Percentiles rank a stretch among this genome's conserved stretches.
Conservation (phyloP, 2,113 vertebrate species). For the Bucco capensis region DNA sequence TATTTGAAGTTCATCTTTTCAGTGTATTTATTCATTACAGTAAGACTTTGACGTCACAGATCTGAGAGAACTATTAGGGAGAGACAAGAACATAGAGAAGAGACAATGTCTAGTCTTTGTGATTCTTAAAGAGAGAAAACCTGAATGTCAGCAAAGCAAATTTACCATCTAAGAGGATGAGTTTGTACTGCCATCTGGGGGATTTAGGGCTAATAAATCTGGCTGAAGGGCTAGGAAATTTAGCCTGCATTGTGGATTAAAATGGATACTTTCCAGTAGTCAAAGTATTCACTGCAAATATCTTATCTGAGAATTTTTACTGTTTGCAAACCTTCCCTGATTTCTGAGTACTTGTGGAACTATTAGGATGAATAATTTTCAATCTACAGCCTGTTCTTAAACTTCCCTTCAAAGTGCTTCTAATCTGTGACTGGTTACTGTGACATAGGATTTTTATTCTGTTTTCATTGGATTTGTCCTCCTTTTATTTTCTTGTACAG, state of each 20-base stretch:
- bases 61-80: not conserved
- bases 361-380: not conserved
- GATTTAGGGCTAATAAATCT: not conserved
- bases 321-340: not conserved
- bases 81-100: not conserved
- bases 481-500: not conserved
- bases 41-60: conserved; percentile 21
- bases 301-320: too few species aligned
- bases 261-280: not conserved
- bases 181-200: conserved; percentile 37
- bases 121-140: conserved; percentile 2
- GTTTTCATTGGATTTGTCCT: rapidly evolving
- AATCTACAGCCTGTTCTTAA: not conserved
- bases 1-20: conserved; percentile 25
- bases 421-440: not conserved
- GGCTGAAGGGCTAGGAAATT: not conserved
- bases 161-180: not conserved
- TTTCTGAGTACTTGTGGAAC: not conserved
- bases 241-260: not conserved
- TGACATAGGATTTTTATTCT: not conserved
- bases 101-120: not conserved
- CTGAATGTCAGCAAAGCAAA: not conserved
- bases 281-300: not conserved
- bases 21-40: conserved; percentile 1
- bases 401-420: not conserved